Evolutionary conservation across 2,797 vertebrate genomes (phyloP).

Genomic region (Pseudomugil gertrudae): DNA sequence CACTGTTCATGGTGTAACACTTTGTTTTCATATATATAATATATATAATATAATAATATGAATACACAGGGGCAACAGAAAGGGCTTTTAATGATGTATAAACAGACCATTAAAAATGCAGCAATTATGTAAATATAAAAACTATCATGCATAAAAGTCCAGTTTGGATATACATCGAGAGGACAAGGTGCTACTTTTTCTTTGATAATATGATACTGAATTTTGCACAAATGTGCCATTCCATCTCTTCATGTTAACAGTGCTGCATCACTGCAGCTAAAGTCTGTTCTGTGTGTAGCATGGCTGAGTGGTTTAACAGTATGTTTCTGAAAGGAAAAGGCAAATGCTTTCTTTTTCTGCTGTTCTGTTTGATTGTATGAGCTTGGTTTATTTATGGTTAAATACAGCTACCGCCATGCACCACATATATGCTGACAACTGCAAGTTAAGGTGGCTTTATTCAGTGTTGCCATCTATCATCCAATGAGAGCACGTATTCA

Average conservation of each 20-base stretch:
- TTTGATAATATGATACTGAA: not conserved
- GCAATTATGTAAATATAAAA: slow-evolving; percentile 51
- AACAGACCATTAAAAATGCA: not conserved
- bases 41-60: slow-evolving; percentile 1
- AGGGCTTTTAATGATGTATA: slow-evolving; percentile 14
- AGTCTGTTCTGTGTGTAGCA: slow-evolving; percentile 1
- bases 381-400: slow-evolving; percentile 50
- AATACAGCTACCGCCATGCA: slow-evolving; percentile 32
- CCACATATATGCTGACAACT: slow-evolving; percentile 43
- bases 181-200: slow-evolving; percentile 11
- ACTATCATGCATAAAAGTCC: slow-evolving; percentile 21
- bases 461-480: slow-evolving; percentile 50
- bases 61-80: slow-evolving; percentile 11
- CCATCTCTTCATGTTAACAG: slow-evolving; percentile 14
- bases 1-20: slow-evolving; percentile 1
- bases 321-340: slow-evolving; percentile 28
- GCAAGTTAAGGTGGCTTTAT: slow-evolving; percentile 41
- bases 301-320: not conserved
- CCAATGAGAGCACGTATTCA: slow-evolving; percentile 52
- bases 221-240: slow-evolving; percentile 9
- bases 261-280: slow-evolving; percentile 23
- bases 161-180: not conserved
- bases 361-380: slow-evolving; percentile 31
- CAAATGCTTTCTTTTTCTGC: slow-evolving; percentile 26
- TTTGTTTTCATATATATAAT: slow-evolving; percentile 2